These are phyloP conservation scores for Entosphenus tridentatus DNA, from an alignment of 2,113 vertebrate species.

Conservation along the genomic window DNA sequence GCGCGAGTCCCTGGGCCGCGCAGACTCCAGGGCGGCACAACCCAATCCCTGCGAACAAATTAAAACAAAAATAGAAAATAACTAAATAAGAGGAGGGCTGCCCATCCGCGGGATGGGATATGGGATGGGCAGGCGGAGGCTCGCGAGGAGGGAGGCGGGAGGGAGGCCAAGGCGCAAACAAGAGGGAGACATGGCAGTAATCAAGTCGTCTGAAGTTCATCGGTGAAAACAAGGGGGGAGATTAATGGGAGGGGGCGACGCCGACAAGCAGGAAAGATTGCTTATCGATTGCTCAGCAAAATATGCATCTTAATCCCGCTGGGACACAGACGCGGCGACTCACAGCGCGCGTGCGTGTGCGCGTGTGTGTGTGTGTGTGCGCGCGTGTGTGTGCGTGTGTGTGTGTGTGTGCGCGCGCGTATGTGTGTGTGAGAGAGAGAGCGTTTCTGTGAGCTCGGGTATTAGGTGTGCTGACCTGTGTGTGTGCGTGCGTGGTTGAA, in stretches of 20 bases:
- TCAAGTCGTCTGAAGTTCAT: conserved; percentile 6
- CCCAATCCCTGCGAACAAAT: too few relatives aligned
- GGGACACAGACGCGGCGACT: neutral
- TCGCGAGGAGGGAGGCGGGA: neutral
- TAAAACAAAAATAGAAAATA: too few relatives aligned
- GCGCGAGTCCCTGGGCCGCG: neutral
- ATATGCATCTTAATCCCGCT: conserved; percentile 5
- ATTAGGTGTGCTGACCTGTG: neutral
- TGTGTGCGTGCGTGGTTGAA: neutral
- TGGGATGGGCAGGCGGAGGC: neutral
- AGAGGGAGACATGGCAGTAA: neutral
- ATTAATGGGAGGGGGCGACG: conserved; percentile 3
- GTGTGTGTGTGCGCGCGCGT: neutral
- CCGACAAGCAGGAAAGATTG: conserved; percentile 1
- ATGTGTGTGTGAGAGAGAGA: neutral
- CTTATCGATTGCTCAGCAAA: conserved; percentile 4
- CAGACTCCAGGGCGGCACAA: too few relatives aligned
- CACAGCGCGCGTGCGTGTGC: neutral
- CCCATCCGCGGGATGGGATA: neutral
- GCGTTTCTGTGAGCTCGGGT: too few relatives aligned
- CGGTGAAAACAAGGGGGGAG: conserved; percentile 1
- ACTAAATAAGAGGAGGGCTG: too few relatives aligned
- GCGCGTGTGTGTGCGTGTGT: neutral
- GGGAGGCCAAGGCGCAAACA: neutral
- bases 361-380: neutral